phyloP scores from a whole-genome alignment of 2,797 vertebrate species.

The Phrynocephalus guinanensis region DNA sequence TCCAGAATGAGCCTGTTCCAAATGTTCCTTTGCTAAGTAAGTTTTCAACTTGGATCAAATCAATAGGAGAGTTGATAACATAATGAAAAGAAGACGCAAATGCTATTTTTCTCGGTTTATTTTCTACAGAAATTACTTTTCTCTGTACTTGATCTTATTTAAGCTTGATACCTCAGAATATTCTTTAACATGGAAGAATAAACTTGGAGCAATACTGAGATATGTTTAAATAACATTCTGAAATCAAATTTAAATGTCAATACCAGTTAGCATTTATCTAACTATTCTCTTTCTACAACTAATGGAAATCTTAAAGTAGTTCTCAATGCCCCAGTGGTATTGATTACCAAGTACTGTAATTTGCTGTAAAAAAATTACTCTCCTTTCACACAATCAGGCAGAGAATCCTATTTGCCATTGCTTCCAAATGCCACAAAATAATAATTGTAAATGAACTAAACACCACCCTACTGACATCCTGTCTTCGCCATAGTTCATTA shows the following conservation, averaged over 20 bases:
- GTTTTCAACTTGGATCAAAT: constrained; percentile 66
- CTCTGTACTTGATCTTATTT: constrained; percentile 72
- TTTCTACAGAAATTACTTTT: constrained; percentile 72
- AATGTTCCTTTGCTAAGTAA: constrained; percentile 64
- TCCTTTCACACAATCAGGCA: constrained; percentile 57
- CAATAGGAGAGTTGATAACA: constrained; percentile 73
- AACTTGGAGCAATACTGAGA: constrained; percentile 74
- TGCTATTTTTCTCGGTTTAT: constrained; percentile 68
- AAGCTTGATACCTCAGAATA: constrained; percentile 65
- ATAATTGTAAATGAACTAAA: constrained; percentile 59
- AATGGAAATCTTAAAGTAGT: constrained; percentile 84
- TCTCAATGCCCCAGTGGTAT: constrained; percentile 75
- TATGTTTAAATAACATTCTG: constrained; percentile 85
- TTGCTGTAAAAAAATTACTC: constrained; percentile 71
- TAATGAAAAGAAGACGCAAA: constrained; percentile 73
- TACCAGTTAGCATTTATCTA: constrained; percentile 89
- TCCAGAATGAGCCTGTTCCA: constrained; percentile 29
- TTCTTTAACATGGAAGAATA: constrained; percentile 72
- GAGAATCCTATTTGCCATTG: constrained; percentile 56
- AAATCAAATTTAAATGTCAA: constrained; percentile 88
- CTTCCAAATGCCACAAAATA: constrained; percentile 42
- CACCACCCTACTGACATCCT: constrained; percentile 54
- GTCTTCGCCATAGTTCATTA: constrained; percentile 54
- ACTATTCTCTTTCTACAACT: constrained; percentile 80
- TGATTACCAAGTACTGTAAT: constrained; percentile 83